Percentiles rank a stretch among this genome's conserved stretches.
Conservation (phyloP, 1,140 invertebrate genomes). For the Chrysopa pallens region DNA sequence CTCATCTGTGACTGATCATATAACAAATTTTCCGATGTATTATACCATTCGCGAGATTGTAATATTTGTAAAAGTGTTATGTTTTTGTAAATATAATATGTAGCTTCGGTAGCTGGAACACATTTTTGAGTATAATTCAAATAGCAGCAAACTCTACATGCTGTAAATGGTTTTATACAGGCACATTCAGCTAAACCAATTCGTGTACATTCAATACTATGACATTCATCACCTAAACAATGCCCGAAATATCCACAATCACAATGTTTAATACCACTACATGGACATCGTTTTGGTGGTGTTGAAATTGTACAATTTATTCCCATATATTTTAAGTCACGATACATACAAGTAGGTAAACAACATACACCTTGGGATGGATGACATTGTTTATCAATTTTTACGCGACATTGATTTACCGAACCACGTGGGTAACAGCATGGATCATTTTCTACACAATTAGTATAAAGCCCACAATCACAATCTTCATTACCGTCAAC, state of each 20-base stretch:
- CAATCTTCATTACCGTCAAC: constrained; percentile 11
- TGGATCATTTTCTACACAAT: constrained; percentile 8
- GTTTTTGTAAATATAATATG: too few species aligned
- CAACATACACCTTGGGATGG: constrained; percentile 28
- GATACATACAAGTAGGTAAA: constrained; percentile 19
- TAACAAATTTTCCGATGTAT: too few species aligned
- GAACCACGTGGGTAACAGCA: constrained; percentile 10
- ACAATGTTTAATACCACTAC: constrained; percentile 2
- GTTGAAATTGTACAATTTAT: constrained; percentile 1
- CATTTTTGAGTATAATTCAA: too few species aligned
- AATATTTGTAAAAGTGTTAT: too few species aligned
- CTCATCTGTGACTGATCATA: too few species aligned
- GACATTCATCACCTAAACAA: constrained; percentile 7
- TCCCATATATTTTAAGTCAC: constrained; percentile 17
- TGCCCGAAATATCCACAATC: constrained; percentile 10
- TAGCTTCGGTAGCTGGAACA: too few species aligned
- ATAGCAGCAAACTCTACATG: constrained; percentile 8
- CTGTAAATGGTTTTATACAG: constrained; percentile 1
- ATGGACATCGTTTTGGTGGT: constrained; percentile 10
- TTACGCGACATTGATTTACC: constrained; percentile 7
- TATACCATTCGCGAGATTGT: too few species aligned
- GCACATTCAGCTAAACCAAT: constrained; percentile 8
- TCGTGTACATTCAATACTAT: constrained; percentile 11
- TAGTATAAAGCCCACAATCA: constrained; percentile 10
- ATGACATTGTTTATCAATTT: constrained; percentile 18